Conservation (phyloP, 2,113 vertebrate species). For the Geococcyx californianus region DNA sequence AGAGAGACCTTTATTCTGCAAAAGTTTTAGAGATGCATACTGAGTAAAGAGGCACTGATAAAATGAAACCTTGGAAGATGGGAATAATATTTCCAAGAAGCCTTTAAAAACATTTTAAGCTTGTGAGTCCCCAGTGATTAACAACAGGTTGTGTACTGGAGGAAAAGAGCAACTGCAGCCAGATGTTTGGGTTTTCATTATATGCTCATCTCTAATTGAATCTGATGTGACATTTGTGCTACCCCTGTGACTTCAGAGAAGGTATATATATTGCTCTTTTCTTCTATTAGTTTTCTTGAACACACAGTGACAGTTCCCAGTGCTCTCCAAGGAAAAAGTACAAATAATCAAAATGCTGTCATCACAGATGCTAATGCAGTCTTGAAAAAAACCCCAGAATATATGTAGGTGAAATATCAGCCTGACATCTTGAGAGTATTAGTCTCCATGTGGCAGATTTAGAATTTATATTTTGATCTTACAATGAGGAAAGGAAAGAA, state of each 20-base stretch:
- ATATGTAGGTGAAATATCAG: not conserved
- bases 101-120: not conserved
- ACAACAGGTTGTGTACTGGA: not conserved
- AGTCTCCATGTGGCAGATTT: not conserved
- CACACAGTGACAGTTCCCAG: not conserved
- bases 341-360: slow-evolving; percentile 8
- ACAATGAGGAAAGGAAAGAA: not conserved
- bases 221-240: slow-evolving; percentile 36
- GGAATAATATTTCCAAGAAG: not conserved
- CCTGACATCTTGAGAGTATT: not conserved
- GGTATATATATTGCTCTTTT: not conserved
- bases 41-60: not conserved
- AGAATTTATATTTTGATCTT: not conserved
- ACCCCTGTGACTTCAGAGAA: slow-evolving; percentile 1
- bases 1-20: not conserved
- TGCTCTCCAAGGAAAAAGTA: not conserved
- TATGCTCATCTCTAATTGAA: slow-evolving; percentile 24
- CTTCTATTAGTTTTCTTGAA: slow-evolving; percentile 13
- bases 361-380: not conserved
- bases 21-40: not conserved
- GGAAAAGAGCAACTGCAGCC: not conserved
- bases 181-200: slow-evolving; percentile 39
- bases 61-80: not conserved
- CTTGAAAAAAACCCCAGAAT: not conserved
- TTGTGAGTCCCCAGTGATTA: not conserved